Conservation (phyloP, 2,113 vertebrate genomes). For the Sphyrna mokarran region DNA sequence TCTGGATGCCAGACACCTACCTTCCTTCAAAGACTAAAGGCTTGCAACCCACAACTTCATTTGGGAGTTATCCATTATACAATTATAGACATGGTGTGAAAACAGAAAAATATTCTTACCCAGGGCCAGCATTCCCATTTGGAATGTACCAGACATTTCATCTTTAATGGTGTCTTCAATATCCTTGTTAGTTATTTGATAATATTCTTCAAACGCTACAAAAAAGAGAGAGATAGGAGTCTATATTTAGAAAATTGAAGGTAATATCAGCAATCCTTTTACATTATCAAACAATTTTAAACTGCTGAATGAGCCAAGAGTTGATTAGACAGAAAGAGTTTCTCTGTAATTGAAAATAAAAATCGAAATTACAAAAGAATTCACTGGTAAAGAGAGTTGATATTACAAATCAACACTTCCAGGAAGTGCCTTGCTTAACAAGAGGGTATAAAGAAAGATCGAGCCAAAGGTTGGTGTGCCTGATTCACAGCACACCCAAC, state of each 20-base stretch:
- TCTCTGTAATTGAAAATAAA: background rate
- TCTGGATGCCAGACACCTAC: background rate
- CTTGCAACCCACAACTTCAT: background rate
- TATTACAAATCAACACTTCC: background rate
- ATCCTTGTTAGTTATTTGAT: slow-evolving; percentile 36
- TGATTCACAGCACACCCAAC: background rate
- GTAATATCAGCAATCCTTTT: background rate
- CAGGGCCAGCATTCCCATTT: slow-evolving; percentile 32
- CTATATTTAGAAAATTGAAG: background rate
- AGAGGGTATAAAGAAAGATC: background rate
- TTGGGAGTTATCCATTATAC: background rate
- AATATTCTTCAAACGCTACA: slow-evolving; percentile 37
- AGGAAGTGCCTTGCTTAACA: background rate
- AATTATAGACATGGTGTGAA: background rate
- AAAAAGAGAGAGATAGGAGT: background rate
- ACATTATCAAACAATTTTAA: background rate
- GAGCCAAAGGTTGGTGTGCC: background rate
- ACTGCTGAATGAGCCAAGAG: background rate
- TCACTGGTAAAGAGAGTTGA: background rate
- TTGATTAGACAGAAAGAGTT: background rate
- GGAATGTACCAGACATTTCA: slow-evolving; percentile 37
- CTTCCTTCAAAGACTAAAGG: background rate
- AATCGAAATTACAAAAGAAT: background rate
- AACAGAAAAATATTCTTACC: background rate
- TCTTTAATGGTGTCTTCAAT: slow-evolving; percentile 38